These are phyloP conservation scores for Ariopsis seemanni DNA, from an alignment of 2,113 vertebrate species.

Conservation along the genomic window DNA sequence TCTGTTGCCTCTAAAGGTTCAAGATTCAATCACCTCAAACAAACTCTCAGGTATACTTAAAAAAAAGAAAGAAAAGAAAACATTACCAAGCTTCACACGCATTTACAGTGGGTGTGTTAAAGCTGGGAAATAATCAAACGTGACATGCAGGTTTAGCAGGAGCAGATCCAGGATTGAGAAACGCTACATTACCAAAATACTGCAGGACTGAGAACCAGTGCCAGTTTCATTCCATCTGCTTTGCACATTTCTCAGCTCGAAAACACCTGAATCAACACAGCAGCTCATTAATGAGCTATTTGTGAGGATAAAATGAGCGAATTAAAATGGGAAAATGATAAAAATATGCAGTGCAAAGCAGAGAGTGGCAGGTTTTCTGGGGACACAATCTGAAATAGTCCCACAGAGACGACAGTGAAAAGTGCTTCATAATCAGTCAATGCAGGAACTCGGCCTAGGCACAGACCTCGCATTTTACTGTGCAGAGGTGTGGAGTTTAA, in stretches of 20 bases:
- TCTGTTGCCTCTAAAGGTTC: not conserved
- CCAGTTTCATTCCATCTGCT: not conserved
- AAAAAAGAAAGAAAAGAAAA: not conserved
- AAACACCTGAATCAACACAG: constrained; percentile 13
- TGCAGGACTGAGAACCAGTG: not conserved
- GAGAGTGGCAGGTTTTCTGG: not conserved
- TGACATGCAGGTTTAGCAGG: not conserved
- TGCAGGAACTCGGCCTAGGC: not conserved
- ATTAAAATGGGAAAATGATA: not conserved
- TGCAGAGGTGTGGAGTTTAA: not conserved
- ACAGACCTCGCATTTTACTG: not conserved
- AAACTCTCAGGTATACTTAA: not conserved
- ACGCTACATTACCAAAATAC: not conserved
- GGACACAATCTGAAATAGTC: not conserved
- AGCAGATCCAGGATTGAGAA: not conserved
- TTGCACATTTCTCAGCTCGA: constrained; percentile 2
- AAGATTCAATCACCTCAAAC: not conserved
- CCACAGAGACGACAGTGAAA: not conserved
- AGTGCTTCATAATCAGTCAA: not conserved
- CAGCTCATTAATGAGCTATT: constrained; percentile 3
- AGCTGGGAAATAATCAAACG: not conserved
- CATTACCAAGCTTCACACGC: not conserved
- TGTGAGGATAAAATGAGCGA: not conserved
- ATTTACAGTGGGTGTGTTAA: not conserved
- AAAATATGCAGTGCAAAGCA: not conserved